Percentiles rank a stretch among this genome's conserved stretches.
Evolutionary conservation across 2,113 vertebrate genomes (phyloP).

Genomic region (Aptenodytes forsteri): DNA sequence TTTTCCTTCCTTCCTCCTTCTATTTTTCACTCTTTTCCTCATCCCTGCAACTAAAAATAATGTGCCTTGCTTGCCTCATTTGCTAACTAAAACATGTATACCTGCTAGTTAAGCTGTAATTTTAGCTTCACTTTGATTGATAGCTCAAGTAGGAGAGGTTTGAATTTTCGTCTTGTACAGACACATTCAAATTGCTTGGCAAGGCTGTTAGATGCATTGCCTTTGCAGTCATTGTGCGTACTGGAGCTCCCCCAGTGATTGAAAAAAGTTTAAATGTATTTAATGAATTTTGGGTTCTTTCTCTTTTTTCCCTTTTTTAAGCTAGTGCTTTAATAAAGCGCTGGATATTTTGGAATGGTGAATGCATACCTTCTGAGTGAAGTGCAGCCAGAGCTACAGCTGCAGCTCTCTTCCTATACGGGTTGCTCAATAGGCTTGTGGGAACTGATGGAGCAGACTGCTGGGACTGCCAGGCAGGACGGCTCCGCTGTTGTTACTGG

Average conservation of each 20-base stretch:
- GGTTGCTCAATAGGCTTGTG: neutral
- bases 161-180: conserved; percentile 29
- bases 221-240: neutral
- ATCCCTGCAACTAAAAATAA: conserved; percentile 40
- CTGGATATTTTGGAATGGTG: neutral
- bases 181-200: conserved; percentile 18
- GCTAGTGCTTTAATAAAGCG: neutral
- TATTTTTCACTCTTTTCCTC: conserved; percentile 49
- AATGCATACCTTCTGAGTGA: conserved; percentile 29
- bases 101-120: conserved; percentile 48
- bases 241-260: neutral
- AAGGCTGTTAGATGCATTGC: neutral
- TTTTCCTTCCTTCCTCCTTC: conserved; percentile 42
- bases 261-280: conserved; percentile 27
- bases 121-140: conserved; percentile 59
- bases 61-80: conserved; percentile 18
- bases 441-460: neutral
- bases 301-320: neutral
- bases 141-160: conserved; percentile 15
- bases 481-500: conserved; percentile 5
- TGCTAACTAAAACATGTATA: conserved; percentile 43
- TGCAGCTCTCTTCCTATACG: neutral
- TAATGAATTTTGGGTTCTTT: neutral
- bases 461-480: neutral
- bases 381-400: conserved; percentile 51